A percentile compares a stretch with the other conserved stretches of the same genome.
These are phyloP conservation scores for Papio anubis DNA, from an alignment of 2,113 vertebrate genomes.

Conservation along the genomic window DNA sequence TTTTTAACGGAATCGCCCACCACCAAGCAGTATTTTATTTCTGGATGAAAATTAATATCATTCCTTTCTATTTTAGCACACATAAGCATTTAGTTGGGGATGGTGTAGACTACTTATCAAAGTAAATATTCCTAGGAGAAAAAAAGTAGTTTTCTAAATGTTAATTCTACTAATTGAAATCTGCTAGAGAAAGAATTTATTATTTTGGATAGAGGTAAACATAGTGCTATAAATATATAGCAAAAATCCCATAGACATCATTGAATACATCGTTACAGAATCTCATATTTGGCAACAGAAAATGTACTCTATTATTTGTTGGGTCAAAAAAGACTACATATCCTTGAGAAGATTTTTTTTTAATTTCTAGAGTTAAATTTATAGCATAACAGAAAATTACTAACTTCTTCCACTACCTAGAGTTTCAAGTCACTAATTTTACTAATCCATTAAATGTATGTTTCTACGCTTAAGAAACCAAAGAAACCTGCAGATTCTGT, in stretches of 20 bases:
- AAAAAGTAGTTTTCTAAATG: conserved; percentile 64
- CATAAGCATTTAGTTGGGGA: conserved; percentile 59
- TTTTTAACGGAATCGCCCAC: conserved; percentile 72
- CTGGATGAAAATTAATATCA: conserved; percentile 75
- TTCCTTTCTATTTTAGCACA: conserved; percentile 71
- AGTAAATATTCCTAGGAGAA: conserved; percentile 62
- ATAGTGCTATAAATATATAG: neutral
- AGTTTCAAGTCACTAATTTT: conserved; percentile 54
- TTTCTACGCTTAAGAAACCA: conserved; percentile 24
- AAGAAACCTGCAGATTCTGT: conserved; percentile 67
- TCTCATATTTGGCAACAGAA: neutral
- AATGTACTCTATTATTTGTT: neutral
- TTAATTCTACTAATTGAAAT: conserved; percentile 41
- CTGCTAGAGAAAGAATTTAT: neutral
- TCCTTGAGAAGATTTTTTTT: conserved; percentile 23
- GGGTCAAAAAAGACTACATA: neutral
- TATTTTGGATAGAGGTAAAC: conserved; percentile 29
- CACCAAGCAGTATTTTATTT: conserved; percentile 72
- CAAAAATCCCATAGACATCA: neutral
- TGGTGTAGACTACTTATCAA: conserved; percentile 56
- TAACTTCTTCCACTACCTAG: conserved; percentile 37
- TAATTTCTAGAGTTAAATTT: conserved; percentile 41
- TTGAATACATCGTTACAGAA: neutral
- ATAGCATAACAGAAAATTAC: conserved; percentile 7
- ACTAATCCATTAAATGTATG: conserved; percentile 38